Base-by-base conservation (phyloP, 2,888 invertebrate genomes). In the Lamellibrachia columna region DNA sequence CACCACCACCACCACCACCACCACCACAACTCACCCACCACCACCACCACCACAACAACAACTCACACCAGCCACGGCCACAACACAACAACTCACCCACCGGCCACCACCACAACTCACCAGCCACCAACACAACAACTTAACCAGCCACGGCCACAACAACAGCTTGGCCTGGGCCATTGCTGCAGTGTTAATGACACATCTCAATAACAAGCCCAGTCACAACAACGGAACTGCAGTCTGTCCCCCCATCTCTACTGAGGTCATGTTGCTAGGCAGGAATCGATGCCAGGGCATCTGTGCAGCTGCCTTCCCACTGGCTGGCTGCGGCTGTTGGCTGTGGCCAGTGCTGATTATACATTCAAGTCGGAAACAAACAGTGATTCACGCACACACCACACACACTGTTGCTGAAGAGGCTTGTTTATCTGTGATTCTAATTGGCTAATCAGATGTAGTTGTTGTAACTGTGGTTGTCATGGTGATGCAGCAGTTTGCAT, bases 391-490 rank as follows among this genome's bases (percentile, higher is more conserved):
- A n/a, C 75, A 75, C 75, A 22, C n/a, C 75, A 22, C 75, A 75
- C 22, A n/a, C 75, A 75, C 75, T 22, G 75, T 75, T 15, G 75
- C 22, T 75, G 75, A 75, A 11, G 75, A 75, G 15, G 75, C 75
- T 75, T 75, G 75, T 75, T 75, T 75, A 75, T 75, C 75, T 75
- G 22, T 75, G 75, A 75, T 75, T 75, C 75, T 75, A 75, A 75
- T 75, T 75, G 75, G 75, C 75, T 75, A 6, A 75, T 75, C 22
- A 75, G 75, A 75, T 75, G 75, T 15, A 6, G 75, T 75, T 75
- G 75, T 75, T 75, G 75, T 75, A 15, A 75, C n/a, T 75, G 75
- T 75, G 15, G 75, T 75, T 6, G 75, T n/a, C 75, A 75, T 75
- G 75, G 75, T 75, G 22, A 75, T 22, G 75, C 75, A 2, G 22